A percentile compares a stretch with the other conserved stretches of the same genome.
Conservation (phyloP, 1,140 invertebrate genomes). For the Drosophila miranda region DNA sequence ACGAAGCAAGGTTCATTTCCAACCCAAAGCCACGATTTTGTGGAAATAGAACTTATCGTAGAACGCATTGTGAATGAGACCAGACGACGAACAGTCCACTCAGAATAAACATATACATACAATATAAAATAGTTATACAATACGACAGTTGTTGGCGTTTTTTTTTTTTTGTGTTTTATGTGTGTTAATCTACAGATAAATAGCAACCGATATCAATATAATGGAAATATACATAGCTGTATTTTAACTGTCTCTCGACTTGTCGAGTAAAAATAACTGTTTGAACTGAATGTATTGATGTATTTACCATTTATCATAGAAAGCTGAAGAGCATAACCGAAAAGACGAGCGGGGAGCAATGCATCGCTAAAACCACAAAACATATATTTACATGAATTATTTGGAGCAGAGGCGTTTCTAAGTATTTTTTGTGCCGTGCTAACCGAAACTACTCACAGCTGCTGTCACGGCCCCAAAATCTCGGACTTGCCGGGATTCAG, state of each 20-base stretch:
- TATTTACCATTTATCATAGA: constrained; percentile 31
- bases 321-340: neutral
- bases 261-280: constrained; percentile 40
- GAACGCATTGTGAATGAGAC: no score
- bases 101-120: neutral
- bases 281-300: constrained; percentile 48
- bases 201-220: constrained; percentile 20
- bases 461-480: constrained; percentile 1
- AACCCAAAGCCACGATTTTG: no score
- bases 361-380: neutral
- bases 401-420: neutral
- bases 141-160: no score
- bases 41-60: no score
- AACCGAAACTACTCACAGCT: constrained; percentile 11
- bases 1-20: no score
- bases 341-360: constrained; percentile 2
- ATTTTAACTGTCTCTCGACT: constrained; percentile 39
- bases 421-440: constrained; percentile 12
- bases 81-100: no score
- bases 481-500: constrained; percentile 25
- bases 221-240: constrained; percentile 20
- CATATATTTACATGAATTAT: no score
- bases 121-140: neutral
- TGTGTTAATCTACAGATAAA: constrained; percentile 11
- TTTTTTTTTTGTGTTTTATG: neutral